phyloP scores from a whole-genome alignment of 2,888 invertebrate species.

The Meandrusa payeni region DNA sequence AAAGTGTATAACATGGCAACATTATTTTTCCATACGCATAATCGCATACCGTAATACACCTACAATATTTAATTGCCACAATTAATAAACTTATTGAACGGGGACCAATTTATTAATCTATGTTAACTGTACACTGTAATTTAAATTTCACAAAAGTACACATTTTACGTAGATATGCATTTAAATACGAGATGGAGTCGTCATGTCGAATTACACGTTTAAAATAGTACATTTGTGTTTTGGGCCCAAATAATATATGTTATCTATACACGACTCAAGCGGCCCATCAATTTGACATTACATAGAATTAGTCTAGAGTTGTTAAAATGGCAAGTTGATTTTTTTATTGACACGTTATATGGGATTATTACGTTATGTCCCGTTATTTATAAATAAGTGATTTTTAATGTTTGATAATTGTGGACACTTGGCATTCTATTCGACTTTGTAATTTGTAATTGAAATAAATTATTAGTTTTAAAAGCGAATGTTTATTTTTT shows the following conservation, averaged over 20 bases:
- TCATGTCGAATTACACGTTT: conserved; percentile 12
- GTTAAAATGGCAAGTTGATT: conserved; percentile 74
- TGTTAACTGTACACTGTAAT: not conserved
- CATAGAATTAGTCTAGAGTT: conserved; percentile 73
- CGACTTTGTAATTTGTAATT: conserved; percentile 46
- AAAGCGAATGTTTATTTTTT: conserved; percentile 34
- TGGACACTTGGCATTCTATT: conserved; percentile 46
- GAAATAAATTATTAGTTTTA: conserved; percentile 58
- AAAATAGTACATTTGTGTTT: conserved; percentile 9
- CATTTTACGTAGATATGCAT: conserved; percentile 3
- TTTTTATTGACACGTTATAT: conserved; percentile 28
- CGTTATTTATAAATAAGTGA: conserved; percentile 29
- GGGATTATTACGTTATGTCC: conserved; percentile 16
- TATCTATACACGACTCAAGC: conserved; percentile 5
- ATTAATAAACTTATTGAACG: too few species aligned
- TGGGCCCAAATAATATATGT: conserved; percentile 8
- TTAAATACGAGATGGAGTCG: conserved; percentile 1
- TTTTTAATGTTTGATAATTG: conserved; percentile 40
- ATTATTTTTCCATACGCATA: too few species aligned
- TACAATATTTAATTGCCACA: too few species aligned
- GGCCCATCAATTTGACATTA: conserved; percentile 73
- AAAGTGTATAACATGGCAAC: too few species aligned
- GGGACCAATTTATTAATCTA: too few species aligned
- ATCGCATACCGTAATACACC: too few species aligned
- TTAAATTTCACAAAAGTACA: conserved; percentile 4